These are phyloP conservation scores for western clawed frog (Xenopus tropicalis) DNA, from an alignment of 2,113 vertebrate species.

Conservation along the genomic window UCB_Xtro_10.0 CM004445.2:89979001-89979500, in stretches of 20 bases:
- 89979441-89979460: constrained; percentile 63
- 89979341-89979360: constrained; percentile 61
- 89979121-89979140: not conserved
- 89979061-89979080: too few relatives aligned
- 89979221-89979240: constrained; percentile 62
- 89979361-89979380: constrained; percentile 72
- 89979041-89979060: too few relatives aligned
- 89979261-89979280: constrained; percentile 64
- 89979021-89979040: too few relatives aligned
- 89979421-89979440: constrained; percentile 57
- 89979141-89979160: constrained; percentile 40
- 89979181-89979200: constrained; percentile 59
- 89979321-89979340: constrained; percentile 76
- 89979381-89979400: constrained; percentile 76
- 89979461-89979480: constrained; percentile 46
- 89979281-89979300: constrained; percentile 67
- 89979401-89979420: constrained; percentile 55
- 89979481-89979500: constrained; percentile 49
- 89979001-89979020: too few relatives aligned
- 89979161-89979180: constrained; percentile 59
- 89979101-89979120: too few relatives aligned
- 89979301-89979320: constrained; percentile 76
- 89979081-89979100: too few relatives aligned
- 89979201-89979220: constrained; percentile 44
- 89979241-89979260: constrained; percentile 63